Base-by-base conservation (phyloP, 2,797 vertebrate species). In the Cossypha caffra region DNA sequence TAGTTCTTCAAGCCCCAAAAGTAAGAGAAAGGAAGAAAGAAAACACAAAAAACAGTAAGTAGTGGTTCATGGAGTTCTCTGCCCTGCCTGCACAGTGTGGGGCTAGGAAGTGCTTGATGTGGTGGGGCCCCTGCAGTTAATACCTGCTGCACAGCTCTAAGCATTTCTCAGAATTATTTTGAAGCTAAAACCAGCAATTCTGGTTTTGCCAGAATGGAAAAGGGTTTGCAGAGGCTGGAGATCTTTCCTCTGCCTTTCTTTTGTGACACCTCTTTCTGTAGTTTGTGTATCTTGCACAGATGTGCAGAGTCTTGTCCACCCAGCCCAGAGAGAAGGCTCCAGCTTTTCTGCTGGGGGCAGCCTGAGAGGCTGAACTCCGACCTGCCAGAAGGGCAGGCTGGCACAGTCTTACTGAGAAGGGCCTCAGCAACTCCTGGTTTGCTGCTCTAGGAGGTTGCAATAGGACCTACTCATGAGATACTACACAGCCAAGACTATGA, bases 11-110 rank as follows among this genome's bases (percentile, higher is more conserved):
- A 98, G 98, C 97, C 98, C 98, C 86, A 99, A 99, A 98, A 99
- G 97, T 96, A 99, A 99, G 98, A 98, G 98, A 97, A 99, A 98
- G 98, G 98, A 99, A 95, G 98, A 98, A 92, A 99, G 98, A 98
- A 99, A 99, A 98, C 99, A 99, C 98, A 99, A 99, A 98, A 99
- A 99, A 98, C 99, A 99, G 99, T 99, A 98, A 98, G 99, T 99
- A 88, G 93, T 23, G 13, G 64, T 57, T 50, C 19, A 21, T n/a
- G 57, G 74, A 54, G 80, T 66, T 93, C 73, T 77, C 58, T 78
- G 73, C 85, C 8, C 82, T 90, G 86, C n/a, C 9, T n/a, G 50
- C 4, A 6, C 37, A 52, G 71, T 85, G 62, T 35, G 58, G 67
- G 48, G 59, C 80, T 84, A 76, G 54, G 62, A 87, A 82, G 43